Percentiles rank a stretch among this genome's conserved stretches.
Conservation (phyloP, 2,113 vertebrate species). For the Orientallactaga bullata region DNA sequence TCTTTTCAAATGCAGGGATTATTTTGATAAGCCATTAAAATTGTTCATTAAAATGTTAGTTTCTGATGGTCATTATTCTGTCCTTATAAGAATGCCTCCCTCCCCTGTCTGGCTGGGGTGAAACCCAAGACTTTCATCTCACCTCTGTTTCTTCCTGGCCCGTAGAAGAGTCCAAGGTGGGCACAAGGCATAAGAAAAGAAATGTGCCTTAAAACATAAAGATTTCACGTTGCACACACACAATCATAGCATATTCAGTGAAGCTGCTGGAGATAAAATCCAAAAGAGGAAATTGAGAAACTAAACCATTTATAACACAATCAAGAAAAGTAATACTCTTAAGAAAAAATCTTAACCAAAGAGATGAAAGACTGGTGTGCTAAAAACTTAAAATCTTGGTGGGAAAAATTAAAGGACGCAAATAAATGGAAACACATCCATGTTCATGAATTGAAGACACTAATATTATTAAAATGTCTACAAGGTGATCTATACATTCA, state of each 20-base stretch:
- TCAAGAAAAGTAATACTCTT: neutral
- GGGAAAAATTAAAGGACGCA: constrained; percentile 1
- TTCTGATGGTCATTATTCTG: constrained; percentile 4
- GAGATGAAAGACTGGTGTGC: neutral
- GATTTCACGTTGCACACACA: neutral
- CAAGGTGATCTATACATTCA: neutral
- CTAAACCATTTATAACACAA: neutral
- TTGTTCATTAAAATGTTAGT: constrained; percentile 58
- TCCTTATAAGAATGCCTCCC: constrained; percentile 18
- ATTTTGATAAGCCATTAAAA: constrained; percentile 68
- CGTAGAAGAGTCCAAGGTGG: neutral
- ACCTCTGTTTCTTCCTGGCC: neutral
- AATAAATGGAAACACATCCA: neutral
- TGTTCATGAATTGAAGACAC: neutral
- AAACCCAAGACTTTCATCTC: neutral
- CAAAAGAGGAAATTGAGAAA: neutral
- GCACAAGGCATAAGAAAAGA: neutral
- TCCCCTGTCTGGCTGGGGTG: neutral
- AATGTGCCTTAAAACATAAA: neutral
- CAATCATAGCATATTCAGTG: neutral
- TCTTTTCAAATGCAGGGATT: constrained; percentile 72
- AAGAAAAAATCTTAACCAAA: too few species aligned
- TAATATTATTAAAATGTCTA: neutral
- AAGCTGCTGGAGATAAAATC: neutral
- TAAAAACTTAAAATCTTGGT: neutral